Evolutionary conservation across 2,113 vertebrate genomes (phyloP).

Genomic region (Scomber japonicus): DNA sequence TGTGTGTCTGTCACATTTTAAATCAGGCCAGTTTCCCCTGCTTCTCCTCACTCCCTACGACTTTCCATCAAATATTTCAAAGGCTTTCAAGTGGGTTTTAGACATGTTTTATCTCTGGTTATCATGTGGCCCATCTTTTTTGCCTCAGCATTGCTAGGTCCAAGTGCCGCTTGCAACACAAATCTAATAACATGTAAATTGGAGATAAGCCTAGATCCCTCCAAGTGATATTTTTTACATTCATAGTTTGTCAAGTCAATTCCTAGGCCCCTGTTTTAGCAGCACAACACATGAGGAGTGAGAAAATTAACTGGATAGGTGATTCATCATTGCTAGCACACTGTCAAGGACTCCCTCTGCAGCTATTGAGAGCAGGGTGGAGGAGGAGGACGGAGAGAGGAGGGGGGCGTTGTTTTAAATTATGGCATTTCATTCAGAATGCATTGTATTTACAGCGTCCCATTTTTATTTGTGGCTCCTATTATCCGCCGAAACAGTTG

Average conservation of each 20-base stretch:
- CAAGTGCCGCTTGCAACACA: constrained; percentile 79
- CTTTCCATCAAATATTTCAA: constrained; percentile 84
- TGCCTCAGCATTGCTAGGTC: constrained; percentile 65
- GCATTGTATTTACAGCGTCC: constrained; percentile 99
- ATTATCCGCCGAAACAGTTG: constrained; percentile 99
- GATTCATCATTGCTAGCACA: constrained; percentile 99
- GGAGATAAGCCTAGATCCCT: constrained; percentile 87
- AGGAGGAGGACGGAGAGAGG: constrained; percentile 70
- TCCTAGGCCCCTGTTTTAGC: constrained; percentile 98
- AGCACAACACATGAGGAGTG: constrained; percentile 99
- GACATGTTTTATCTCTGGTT: constrained; percentile 83
- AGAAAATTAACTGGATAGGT: constrained; percentile 99
- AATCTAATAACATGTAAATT: constrained; percentile 89
- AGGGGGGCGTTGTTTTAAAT: constrained; percentile 91
- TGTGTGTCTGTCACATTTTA: constrained; percentile 84
- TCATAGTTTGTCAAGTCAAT: constrained; percentile 99
- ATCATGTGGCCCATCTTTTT: constrained; percentile 79
- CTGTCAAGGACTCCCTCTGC: constrained; percentile 99
- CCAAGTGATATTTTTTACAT: constrained; percentile 92
- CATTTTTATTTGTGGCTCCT: constrained; percentile 99
- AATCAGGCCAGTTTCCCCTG: constrained; percentile 80
- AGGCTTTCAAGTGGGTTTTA: constrained; percentile 81
- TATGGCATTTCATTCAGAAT: constrained; percentile 99
- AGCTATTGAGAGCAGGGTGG: constrained; percentile 95
- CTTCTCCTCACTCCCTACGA: constrained; percentile 65